A percentile compares a stretch with the other conserved stretches of the same genome.
phyloP scores from a whole-genome alignment of 2,888 invertebrate genomes.

The Pristionchus fissidentatus region DNA sequence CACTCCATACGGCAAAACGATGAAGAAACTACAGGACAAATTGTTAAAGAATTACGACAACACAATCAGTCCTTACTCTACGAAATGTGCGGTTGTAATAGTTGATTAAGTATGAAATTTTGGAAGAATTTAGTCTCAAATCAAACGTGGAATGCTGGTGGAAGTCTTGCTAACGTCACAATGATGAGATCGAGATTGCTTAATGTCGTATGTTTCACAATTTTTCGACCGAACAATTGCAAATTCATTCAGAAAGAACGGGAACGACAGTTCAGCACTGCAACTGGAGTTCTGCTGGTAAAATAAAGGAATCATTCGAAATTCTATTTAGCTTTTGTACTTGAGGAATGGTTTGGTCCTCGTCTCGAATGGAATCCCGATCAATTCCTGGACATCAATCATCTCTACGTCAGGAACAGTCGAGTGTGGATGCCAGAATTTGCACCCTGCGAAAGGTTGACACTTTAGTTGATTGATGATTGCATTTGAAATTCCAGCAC shows the following conservation, averaged over 20 bases:
- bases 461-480: neutral
- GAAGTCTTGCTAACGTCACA: neutral
- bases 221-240: neutral
- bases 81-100: no score
- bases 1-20: neutral
- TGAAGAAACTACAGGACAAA: neutral
- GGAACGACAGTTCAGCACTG: neutral
- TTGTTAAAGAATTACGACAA: neutral
- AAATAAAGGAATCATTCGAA: neutral
- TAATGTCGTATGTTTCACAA: neutral
- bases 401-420: neutral
- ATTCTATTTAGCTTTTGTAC: neutral
- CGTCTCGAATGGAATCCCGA: neutral
- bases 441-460: slow-evolving; percentile 1
- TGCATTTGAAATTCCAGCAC: neutral
- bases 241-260: neutral
- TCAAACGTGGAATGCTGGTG: neutral
- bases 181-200: neutral
- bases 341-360: neutral
- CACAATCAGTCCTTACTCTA: neutral
- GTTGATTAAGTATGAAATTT: no score
- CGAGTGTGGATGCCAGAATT: neutral
- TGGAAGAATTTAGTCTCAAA: neutral
- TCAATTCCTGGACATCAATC: neutral
- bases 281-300: neutral